phyloP scores from a whole-genome alignment of 2,113 vertebrate genomes.

The Scomber japonicus region DNA sequence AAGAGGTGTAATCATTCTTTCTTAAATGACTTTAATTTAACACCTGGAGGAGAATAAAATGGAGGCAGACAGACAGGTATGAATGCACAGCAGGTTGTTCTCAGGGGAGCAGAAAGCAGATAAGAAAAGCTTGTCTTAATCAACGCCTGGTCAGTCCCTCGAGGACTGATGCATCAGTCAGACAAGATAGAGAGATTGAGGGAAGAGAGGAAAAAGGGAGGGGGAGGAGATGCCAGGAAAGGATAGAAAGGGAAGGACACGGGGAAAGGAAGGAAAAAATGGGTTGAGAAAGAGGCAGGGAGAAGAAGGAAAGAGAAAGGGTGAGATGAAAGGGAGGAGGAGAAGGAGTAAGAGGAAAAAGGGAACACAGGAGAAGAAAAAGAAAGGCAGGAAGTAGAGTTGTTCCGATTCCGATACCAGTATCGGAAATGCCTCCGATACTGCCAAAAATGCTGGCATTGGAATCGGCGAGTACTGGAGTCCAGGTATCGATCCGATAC shows the following conservation, averaged over 20 bases:
- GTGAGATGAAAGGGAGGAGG: not conserved
- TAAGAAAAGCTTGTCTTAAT: constrained; percentile 65
- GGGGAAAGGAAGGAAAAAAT: not conserved
- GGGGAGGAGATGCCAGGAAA: not conserved
- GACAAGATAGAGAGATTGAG: constrained; percentile 26
- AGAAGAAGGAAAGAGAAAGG: too few species aligned
- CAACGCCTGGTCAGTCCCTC: constrained; percentile 44
- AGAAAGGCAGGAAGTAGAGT: too few species aligned
- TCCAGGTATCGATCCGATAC: too few species aligned
- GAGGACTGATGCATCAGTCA: constrained; percentile 41
- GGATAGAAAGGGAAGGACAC: not conserved
- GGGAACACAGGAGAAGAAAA: not conserved
- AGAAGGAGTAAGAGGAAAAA: not conserved
- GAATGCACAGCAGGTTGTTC: constrained; percentile 56
- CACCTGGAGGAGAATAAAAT: constrained; percentile 29
- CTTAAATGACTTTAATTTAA: constrained; percentile 50
- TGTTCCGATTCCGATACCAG: too few species aligned
- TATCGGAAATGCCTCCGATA: too few species aligned
- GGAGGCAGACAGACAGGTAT: constrained; percentile 43
- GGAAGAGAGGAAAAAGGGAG: not conserved
- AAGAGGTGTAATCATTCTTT: not conserved
- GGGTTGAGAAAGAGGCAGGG: too few species aligned
- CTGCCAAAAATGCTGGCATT: too few species aligned
- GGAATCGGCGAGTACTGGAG: too few species aligned
- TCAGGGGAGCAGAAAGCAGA: constrained; percentile 49